Conservation (phyloP, 2,888 invertebrate species). For the Phrixothrix hirtus region DNA sequence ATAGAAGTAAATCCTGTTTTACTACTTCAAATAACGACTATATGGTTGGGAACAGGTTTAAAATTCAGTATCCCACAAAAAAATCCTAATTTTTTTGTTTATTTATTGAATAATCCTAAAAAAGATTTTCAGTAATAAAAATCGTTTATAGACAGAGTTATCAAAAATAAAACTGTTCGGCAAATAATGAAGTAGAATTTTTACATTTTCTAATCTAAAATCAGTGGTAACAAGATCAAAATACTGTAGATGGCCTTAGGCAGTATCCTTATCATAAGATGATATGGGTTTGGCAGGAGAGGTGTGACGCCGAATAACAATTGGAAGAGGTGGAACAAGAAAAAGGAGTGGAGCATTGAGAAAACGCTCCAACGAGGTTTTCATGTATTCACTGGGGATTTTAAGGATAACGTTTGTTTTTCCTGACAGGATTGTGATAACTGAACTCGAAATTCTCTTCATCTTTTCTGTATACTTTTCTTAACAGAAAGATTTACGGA, state of each 20-base stretch:
- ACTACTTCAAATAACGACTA: too few species aligned
- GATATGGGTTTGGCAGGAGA: constrained; percentile 34
- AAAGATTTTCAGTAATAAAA: neutral
- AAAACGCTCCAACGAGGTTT: constrained; percentile 28
- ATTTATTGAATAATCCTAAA: too few species aligned
- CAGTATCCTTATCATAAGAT: constrained; percentile 29
- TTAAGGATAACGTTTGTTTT: constrained; percentile 31
- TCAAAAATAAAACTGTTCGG: too few species aligned
- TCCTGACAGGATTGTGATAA: constrained; percentile 17
- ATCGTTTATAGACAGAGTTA: neutral
- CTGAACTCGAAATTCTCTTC: neutral
- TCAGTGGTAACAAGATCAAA: constrained; percentile 31
- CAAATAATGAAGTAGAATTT: constrained; percentile 26
- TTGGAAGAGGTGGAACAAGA: constrained; percentile 23
- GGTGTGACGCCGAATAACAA: constrained; percentile 30
- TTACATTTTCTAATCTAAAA: constrained; percentile 28
- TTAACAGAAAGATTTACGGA: neutral
- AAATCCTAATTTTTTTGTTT: too few species aligned
- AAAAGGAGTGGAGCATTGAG: constrained; percentile 25
- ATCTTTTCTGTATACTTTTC: neutral
- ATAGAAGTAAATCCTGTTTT: too few species aligned
- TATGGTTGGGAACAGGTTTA: too few species aligned
- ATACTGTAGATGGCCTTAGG: constrained; percentile 24
- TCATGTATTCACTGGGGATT: constrained; percentile 30
- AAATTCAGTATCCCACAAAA: too few species aligned